Evolutionary conservation across 2,888 invertebrate genomes (phyloP).

Genomic region (Eupithecia tripunctaria): DNA sequence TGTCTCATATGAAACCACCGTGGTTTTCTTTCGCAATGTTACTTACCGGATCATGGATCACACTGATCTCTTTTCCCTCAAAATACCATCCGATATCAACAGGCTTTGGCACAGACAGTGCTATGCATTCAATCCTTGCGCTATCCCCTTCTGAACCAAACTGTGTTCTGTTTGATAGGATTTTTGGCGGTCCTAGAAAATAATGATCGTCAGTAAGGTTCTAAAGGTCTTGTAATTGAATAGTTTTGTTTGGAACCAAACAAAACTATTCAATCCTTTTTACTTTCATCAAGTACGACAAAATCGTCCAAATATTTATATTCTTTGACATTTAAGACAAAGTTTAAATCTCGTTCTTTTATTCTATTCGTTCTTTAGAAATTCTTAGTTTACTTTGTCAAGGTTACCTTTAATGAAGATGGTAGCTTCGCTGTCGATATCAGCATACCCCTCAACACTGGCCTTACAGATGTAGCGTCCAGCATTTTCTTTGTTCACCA

Average conservation of each 20-base stretch:
- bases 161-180: constrained; percentile 92
- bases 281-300: not conserved
- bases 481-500: constrained; percentile 90
- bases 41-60: constrained; percentile 85
- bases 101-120: constrained; percentile 94
- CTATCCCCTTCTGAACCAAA: constrained; percentile 91
- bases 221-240: not conserved
- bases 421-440: constrained; percentile 91
- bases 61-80: constrained; percentile 91
- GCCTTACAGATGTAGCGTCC: constrained; percentile 96
- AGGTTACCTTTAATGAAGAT: constrained; percentile 89
- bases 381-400: not conserved
- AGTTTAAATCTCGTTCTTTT: not conserved
- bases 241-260: not conserved
- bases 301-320: not conserved
- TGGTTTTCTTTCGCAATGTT: too few relatives aligned
- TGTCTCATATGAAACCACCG: too few relatives aligned
- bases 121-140: constrained; percentile 93
- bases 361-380: too few relatives aligned
- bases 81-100: constrained; percentile 94
- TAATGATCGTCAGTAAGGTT: not conserved
- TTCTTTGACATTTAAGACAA: not conserved
- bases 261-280: too few relatives aligned
- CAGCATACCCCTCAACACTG: constrained; percentile 93
- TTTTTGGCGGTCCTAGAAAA: constrained; percentile 87